Percentiles rank a stretch among this genome's conserved stretches.
Evolutionary conservation across 2,888 invertebrate species (phyloP).

Genomic region (Rugalucina vietnamica): DNA sequence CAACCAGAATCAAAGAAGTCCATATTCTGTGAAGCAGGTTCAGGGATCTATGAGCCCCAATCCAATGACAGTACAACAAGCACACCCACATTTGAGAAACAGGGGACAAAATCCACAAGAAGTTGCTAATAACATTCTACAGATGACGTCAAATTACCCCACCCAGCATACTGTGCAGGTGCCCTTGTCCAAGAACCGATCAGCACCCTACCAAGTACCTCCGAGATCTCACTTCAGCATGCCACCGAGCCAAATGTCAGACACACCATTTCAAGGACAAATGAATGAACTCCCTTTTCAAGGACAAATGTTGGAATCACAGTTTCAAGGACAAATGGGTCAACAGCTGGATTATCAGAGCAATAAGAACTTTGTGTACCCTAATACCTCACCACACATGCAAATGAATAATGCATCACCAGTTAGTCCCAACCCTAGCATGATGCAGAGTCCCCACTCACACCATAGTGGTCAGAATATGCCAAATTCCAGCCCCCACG

Average conservation of each 20-base stretch:
- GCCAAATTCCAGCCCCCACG: conserved; percentile 75
- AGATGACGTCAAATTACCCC: conserved; percentile 79
- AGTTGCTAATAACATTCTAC: conserved; percentile 82
- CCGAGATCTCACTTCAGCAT: conserved; percentile 68
- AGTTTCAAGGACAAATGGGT: neutral
- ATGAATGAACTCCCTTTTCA: too few species aligned
- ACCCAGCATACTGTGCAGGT: conserved; percentile 78
- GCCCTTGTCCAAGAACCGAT: conserved; percentile 72
- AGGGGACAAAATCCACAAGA: conserved; percentile 78
- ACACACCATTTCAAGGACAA: neutral
- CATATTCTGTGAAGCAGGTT: neutral
- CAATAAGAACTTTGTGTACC: conserved; percentile 62
- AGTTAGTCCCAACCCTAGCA: conserved; percentile 71
- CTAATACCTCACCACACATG: conserved; percentile 63
- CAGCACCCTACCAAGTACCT: conserved; percentile 78
- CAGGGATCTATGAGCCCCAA: neutral
- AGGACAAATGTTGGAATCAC: neutral
- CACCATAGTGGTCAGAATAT: conserved; percentile 77
- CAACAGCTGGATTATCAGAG: neutral
- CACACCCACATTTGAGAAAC: conserved; percentile 52
- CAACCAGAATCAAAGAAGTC: neutral
- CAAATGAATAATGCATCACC: conserved; percentile 71
- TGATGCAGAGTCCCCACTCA: conserved; percentile 75
- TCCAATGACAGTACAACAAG: conserved; percentile 44
- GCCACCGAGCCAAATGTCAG: conserved; percentile 40